Base-by-base conservation (phyloP, 2,888 invertebrate genomes). In the Arctia plantaginis region DNA sequence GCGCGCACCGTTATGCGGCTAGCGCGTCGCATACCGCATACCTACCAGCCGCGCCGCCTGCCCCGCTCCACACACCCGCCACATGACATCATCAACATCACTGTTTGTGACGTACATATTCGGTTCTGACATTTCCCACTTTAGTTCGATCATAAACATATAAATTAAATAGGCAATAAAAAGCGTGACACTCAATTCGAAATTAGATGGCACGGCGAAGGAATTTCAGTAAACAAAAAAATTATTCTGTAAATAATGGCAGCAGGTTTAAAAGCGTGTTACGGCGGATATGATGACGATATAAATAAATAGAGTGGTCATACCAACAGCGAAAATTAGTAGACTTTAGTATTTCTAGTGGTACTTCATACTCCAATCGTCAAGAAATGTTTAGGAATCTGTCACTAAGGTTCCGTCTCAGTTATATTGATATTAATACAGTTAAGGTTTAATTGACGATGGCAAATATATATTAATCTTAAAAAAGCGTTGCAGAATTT, bases 1-100 rank as follows among this genome's bases (percentile, higher is more conserved):
- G 86, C 87, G 85, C 84, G 86, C 88, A 91, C 91, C 92, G 93
- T 92, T 92, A 91, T 87, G 80, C 85, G 87, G 81, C 83, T 73
- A 80, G 80, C 83, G 74, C 76, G 80, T 75, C 82, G 80, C 79
- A 79, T 77, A 75, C 80, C 82, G 79, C 82, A 83, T 83, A 78
- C 84, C 84, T 83, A 78, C 84, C 84, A 75, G 78, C 80, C 78
- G 73, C 62, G 80, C 76, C 71, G 77, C 80, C 68, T 69, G 76
- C 70, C 70, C 74, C 66, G 55, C 78, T 75, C 72, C 79, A 30
- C 75, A 73, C 71, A 71, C 72, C 71, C 76, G 72, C 72, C 84
- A 85, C 89, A 86, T 89, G 89, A 89, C 90, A 87, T 88, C 91
- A 88, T 84, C 85, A 81, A 73, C 82, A 84, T 82, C 85, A 80